Evolutionary conservation across 2,888 invertebrate species (phyloP).

Genomic region (Oxytorus armatus): DNA sequence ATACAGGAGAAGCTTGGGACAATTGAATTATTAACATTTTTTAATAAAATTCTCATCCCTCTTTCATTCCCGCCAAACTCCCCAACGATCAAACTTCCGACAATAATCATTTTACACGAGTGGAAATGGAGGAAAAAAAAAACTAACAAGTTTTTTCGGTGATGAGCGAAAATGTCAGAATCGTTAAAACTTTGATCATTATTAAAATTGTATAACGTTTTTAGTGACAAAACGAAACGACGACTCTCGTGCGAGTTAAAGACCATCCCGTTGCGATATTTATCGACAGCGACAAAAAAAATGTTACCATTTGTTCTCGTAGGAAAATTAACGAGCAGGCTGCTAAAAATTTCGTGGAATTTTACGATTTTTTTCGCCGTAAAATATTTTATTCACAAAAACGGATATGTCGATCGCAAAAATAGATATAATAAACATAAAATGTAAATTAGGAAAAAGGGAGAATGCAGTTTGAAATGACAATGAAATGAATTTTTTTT

Average conservation of each 20-base stretch:
- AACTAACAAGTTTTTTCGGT: background rate
- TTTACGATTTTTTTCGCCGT: background rate
- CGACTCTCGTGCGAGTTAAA: too few species aligned
- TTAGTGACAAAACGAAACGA: too few species aligned
- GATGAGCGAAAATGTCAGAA: slow-evolving; percentile 12
- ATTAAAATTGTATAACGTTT: too few species aligned
- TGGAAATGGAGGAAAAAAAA: background rate
- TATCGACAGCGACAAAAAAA: too few species aligned
- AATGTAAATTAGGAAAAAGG: background rate
- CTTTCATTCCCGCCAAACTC: background rate
- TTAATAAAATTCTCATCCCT: slow-evolving; percentile 31
- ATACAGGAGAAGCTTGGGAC: slow-evolving; percentile 21
- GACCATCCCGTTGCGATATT: too few species aligned
- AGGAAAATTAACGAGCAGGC: too few species aligned
- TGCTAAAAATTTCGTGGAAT: too few species aligned
- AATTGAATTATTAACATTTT: slow-evolving; percentile 46
- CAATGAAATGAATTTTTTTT: background rate
- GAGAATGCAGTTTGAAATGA: background rate
- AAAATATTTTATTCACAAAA: too few species aligned
- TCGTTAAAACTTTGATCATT: slow-evolving; percentile 45
- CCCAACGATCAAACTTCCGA: background rate
- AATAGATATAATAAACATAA: too few species aligned
- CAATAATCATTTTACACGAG: slow-evolving; percentile 20
- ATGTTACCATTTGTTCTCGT: too few species aligned
- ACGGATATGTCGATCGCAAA: too few species aligned